Conservation (phyloP, 2,797 vertebrate genomes). For the Gambelia wislizenii region DNA sequence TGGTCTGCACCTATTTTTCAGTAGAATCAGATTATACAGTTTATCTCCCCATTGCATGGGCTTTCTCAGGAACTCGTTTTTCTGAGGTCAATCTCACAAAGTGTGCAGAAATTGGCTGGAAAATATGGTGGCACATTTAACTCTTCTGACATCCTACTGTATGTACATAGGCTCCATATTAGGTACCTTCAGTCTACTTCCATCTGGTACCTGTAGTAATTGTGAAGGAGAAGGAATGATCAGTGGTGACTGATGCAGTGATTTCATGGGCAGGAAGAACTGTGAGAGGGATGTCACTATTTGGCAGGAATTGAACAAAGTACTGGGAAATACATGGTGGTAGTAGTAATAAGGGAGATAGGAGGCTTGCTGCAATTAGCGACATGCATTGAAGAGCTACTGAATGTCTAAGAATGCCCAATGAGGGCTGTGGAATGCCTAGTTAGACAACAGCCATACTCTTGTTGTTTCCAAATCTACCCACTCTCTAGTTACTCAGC, state of each 20-base stretch:
- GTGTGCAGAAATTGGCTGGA: no score
- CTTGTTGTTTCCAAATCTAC: background rate
- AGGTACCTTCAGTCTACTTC: background rate
- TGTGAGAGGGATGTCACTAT: background rate
- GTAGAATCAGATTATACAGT: background rate
- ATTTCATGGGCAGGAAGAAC: background rate
- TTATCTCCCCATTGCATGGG: background rate
- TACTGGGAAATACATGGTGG: background rate
- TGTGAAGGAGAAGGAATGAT: background rate
- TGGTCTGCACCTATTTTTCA: background rate
- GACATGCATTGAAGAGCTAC: background rate
- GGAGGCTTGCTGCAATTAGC: background rate
- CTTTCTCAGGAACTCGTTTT: background rate
- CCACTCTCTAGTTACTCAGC: background rate
- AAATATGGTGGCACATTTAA: background rate
- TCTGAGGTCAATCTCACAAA: background rate
- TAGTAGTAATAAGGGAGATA: background rate
- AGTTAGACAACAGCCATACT: background rate
- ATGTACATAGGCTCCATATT: background rate
- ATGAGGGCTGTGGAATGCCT: background rate
- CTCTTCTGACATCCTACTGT: background rate
- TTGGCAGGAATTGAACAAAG: background rate
- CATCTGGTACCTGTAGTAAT: background rate
- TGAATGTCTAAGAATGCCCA: background rate
- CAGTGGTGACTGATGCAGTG: background rate